Evolutionary conservation across 2,113 vertebrate genomes (phyloP).

Genomic region (Strix uralensis): DNA sequence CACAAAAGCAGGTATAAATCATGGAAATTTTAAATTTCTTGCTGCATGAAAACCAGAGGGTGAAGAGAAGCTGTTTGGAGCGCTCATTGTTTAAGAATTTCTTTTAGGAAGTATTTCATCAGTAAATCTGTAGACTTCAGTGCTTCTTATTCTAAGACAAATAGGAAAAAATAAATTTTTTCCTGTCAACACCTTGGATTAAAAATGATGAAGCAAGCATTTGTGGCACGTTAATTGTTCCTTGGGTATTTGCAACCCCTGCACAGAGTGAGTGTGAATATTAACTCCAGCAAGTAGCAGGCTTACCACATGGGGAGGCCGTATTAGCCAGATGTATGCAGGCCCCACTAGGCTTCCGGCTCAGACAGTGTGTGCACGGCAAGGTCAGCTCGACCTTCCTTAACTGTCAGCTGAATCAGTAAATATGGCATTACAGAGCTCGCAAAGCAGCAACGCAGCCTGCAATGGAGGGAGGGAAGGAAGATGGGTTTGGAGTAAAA

Average conservation of each 20-base stretch:
- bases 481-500: not conserved
- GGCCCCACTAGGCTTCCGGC: conserved; percentile 21
- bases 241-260: conserved; percentile 17
- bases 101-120: conserved; percentile 4
- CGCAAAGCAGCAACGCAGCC: not conserved
- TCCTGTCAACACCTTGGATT: not conserved
- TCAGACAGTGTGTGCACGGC: not conserved
- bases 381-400: conserved; percentile 70
- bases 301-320: not conserved
- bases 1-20: not conserved
- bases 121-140: not conserved
- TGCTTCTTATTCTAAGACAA: not conserved
- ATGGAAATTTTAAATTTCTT: not conserved
- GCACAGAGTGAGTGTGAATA: conserved; percentile 32
- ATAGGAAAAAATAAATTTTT: not conserved
- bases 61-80: not conserved
- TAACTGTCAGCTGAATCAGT: not conserved
- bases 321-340: not conserved
- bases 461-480: not conserved
- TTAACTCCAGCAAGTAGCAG: not conserved
- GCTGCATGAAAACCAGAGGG: not conserved
- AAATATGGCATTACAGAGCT: not conserved
- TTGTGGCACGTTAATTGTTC: conserved; percentile 48
- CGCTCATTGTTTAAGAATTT: not conserved
- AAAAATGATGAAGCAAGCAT: conserved; percentile 39